phyloP scores from a whole-genome alignment of 2,888 invertebrate genomes.

The Corythucha ciliata region DNA sequence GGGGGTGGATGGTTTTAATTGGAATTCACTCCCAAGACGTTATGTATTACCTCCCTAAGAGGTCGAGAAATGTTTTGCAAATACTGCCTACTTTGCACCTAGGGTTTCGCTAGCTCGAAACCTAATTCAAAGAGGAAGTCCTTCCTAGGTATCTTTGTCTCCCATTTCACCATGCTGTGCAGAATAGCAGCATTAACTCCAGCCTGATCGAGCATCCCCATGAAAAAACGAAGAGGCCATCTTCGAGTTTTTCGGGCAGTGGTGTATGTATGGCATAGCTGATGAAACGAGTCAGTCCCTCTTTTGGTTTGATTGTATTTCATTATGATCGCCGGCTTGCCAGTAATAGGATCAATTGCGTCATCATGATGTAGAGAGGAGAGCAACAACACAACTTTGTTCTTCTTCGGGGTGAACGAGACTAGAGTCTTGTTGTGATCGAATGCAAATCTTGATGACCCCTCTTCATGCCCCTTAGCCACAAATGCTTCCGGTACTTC shows the following conservation, averaged over 20 bases:
- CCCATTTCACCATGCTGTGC: constrained; percentile 10
- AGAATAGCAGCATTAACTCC: no score
- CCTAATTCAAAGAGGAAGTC: constrained; percentile 13
- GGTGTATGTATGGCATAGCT: constrained; percentile 32
- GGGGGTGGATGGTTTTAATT: no score
- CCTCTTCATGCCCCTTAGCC: not conserved
- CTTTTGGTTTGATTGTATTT: constrained; percentile 35
- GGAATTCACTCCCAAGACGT: no score
- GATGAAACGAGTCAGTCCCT: constrained; percentile 34
- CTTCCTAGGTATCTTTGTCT: constrained; percentile 3
- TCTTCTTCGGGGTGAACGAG: constrained; percentile 9
- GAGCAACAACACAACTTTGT: not conserved
- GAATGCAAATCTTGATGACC: constrained; percentile 8
- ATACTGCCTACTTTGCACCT: not conserved
- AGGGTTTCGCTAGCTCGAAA: constrained; percentile 2
- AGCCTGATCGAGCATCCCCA: constrained; percentile 34
- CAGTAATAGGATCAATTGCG: constrained; percentile 23
- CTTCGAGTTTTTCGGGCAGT: constrained; percentile 30
- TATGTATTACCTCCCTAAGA: no score
- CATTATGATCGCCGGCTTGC: constrained; percentile 31
- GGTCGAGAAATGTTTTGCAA: constrained; percentile 8
- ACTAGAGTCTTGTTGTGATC: constrained; percentile 9
- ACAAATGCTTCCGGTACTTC: not conserved
- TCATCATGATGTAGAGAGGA: not conserved
- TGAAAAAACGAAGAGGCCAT: constrained; percentile 35